Base-by-base conservation (phyloP, 2,888 invertebrate genomes). In the Eupithecia pulchellata region DNA sequence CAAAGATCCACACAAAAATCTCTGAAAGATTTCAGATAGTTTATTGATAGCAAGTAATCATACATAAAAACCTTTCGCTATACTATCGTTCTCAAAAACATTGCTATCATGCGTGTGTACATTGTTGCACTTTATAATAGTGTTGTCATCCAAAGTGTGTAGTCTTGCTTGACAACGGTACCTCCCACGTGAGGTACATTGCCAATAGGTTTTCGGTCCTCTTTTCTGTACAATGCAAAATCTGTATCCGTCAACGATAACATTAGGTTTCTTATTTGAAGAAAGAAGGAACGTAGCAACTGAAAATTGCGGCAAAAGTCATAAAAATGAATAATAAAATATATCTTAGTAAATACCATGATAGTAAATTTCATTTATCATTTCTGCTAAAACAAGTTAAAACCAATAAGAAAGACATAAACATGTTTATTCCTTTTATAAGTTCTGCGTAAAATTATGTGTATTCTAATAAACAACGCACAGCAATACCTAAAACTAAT, bases 201-300 rank as follows among this genome's bases (percentile, higher is more conserved):
- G 60, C 60, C 60, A 60, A 20, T 60, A 60, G 3, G 32, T 60
- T 32, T 60, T 60, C 1, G n/a, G 60, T 32, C 60, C 60, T 34
- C n/a, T n/a, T 60, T 34, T 60, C 32, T 32, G 32, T 25, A 32
- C 32, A 4, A 60, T 60, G 29, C 60, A n/a, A 60, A 60, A 60
- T 34, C 20, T 30, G 32, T 60, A 32, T 32, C 60, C 60, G n/a
- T 34, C 34, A n/a, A 60, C 13, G 30, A 60, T 32, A 20, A 60
- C 17, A 20, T 60, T 60, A n/a, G 60, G 60, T 32, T 60, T 60
- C n/a, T n/a, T 17, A 3, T 11, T 30, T 5, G 58, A 32, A 32
- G 60, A 60, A 11, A 32, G 30, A 17, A 13, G 32, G 5, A 60
- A 58, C 29, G 29, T 29, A 29, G 29, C 27, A 11, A 17, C 60